A percentile compares a stretch with the other conserved stretches of the same genome.
Evolutionary conservation across 2,797 vertebrate genomes (phyloP).

Genomic region (Steatocranus sp.): DNA sequence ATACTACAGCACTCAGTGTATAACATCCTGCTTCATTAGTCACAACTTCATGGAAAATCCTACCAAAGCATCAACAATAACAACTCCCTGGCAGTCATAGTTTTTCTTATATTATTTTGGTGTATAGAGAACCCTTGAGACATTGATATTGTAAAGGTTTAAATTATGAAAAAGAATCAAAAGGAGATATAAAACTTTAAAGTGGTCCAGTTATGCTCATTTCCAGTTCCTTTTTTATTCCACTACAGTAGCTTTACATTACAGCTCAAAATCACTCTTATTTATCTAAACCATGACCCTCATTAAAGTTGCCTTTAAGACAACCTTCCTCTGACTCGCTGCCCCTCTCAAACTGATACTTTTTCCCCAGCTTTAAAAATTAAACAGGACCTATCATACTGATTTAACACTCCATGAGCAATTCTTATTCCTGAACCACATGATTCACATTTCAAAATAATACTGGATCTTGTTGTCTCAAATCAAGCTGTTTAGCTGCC

Average conservation of each 20-base stretch:
- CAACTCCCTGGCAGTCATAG: neutral
- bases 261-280: neutral
- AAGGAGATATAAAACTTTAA: neutral
- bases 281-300: neutral
- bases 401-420: neutral
- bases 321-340: neutral
- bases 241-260: neutral
- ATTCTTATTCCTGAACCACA: neutral
- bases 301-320: neutral
- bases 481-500: neutral
- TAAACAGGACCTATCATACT: neutral
- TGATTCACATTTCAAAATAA: neutral
- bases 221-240: neutral
- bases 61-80: neutral
- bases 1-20: neutral
- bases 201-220: neutral
- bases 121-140: neutral
- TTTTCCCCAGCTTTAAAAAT: neutral
- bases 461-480: neutral
- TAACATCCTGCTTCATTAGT: conserved; percentile 17
- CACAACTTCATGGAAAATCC: conserved; percentile 42
- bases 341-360: neutral
- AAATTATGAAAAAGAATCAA: neutral
- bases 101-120: neutral
- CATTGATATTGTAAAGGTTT: neutral